phyloP scores from a whole-genome alignment of 2,113 vertebrate genomes.

The Ophiodon elongatus region DNA sequence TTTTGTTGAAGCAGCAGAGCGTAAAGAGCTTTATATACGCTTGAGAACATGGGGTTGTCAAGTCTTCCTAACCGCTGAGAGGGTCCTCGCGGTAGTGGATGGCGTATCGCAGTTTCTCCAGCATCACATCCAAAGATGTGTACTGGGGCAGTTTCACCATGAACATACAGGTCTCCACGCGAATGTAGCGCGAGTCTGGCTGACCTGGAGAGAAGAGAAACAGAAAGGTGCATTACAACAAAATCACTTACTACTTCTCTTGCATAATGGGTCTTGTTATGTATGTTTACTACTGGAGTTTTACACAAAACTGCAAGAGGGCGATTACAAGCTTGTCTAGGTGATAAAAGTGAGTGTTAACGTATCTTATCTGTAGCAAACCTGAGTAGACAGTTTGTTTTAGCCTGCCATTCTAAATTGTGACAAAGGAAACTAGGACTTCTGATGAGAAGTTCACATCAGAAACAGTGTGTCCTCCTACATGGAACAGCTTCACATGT shows the following conservation, averaged over 20 bases:
- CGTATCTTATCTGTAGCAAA: constrained; percentile 33
- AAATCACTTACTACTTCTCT: background rate
- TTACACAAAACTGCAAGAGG: background rate
- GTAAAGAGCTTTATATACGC: constrained; percentile 1
- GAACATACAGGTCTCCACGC: constrained; percentile 99
- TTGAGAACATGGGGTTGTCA: constrained; percentile 24
- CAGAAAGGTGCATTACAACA: background rate
- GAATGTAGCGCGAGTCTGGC: constrained; percentile 94
- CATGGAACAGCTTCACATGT: background rate
- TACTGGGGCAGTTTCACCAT: constrained; percentile 99
- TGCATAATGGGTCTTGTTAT: background rate
- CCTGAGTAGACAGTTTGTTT: background rate
- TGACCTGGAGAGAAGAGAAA: constrained; percentile 82
- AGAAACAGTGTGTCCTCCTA: background rate
- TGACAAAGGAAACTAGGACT: background rate
- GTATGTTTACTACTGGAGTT: constrained; percentile 1
- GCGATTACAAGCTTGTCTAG: background rate
- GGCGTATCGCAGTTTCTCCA: constrained; percentile 96
- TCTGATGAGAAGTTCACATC: background rate
- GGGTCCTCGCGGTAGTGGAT: constrained; percentile 99
- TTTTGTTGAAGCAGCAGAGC: constrained; percentile 47
- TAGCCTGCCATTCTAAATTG: background rate
- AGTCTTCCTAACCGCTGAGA: constrained; percentile 91
- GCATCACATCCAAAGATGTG: constrained; percentile 94
- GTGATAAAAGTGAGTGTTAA: constrained; percentile 9